A percentile compares a stretch with the other conserved stretches of the same genome.
These are phyloP conservation scores for Apamea epomidion DNA, from an alignment of 2,888 invertebrate genomes.

Conservation along the genomic window DNA sequence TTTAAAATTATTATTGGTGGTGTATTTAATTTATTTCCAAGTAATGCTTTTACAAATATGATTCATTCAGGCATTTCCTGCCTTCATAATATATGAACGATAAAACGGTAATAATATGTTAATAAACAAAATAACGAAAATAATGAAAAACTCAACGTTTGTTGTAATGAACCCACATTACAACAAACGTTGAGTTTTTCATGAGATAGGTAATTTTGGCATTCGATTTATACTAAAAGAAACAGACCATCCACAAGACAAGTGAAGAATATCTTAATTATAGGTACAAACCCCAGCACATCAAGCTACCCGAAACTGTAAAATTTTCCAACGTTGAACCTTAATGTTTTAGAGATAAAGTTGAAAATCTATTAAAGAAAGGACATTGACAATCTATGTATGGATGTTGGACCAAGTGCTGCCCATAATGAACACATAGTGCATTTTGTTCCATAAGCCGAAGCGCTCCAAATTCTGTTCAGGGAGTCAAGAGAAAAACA, in stretches of 20 bases:
- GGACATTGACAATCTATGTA: too few species aligned
- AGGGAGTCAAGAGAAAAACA: too few species aligned
- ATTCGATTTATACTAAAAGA: not conserved
- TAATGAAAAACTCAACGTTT: too few species aligned
- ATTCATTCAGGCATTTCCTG: not conserved
- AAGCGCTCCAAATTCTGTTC: too few species aligned
- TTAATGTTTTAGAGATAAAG: too few species aligned
- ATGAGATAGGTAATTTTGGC: not conserved
- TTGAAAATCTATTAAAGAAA: too few species aligned
- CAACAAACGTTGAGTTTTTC: not conserved
- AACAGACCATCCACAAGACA: not conserved
- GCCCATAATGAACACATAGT: too few species aligned
- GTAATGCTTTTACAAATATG: slow-evolving; percentile 3
- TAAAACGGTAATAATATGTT: not conserved
- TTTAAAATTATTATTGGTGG: not conserved
- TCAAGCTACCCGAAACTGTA: too few species aligned
- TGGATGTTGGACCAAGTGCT: too few species aligned
- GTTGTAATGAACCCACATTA: too few species aligned
- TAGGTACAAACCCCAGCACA: not conserved
- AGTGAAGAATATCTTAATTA: not conserved
- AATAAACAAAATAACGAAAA: not conserved
- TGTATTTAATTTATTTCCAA: not conserved
- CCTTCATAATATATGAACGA: not conserved
- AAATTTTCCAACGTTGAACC: too few species aligned
- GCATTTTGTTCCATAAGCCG: too few species aligned